A percentile compares a stretch with the other conserved stretches of the same genome.
Evolutionary conservation across 64 coral and sea anemone genomes (phyloP).

Genomic region (Exaiptasia diaphana): DNA sequence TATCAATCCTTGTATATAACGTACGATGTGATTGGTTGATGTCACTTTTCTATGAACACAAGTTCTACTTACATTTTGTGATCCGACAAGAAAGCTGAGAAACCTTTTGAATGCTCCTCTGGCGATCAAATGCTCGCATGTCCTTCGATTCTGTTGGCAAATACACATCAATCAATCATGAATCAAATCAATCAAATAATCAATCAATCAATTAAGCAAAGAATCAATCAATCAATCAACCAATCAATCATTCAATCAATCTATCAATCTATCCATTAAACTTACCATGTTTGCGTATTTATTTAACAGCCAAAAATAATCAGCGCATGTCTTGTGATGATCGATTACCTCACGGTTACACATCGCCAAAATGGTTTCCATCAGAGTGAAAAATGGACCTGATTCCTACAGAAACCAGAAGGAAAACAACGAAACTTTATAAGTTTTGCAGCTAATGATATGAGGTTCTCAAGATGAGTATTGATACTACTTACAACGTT

Average conservation of each 20-base stretch:
- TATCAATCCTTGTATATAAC: neutral
- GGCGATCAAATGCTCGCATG: slow-evolving; percentile 69
- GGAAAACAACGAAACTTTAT: neutral
- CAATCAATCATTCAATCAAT: too few relatives aligned
- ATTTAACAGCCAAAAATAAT: slow-evolving; percentile 88
- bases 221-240: too few relatives aligned
- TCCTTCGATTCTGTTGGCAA: slow-evolving; percentile 56
- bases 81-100: slow-evolving; percentile 75
- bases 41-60: neutral
- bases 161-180: too few relatives aligned
- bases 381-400: slow-evolving; percentile 30
- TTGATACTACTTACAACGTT: slow-evolving; percentile 31
- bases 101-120: slow-evolving; percentile 65
- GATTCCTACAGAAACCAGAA: too few relatives aligned
- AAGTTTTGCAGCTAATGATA: neutral
- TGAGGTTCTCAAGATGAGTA: neutral
- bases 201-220: too few relatives aligned
- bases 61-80: slow-evolving; percentile 66
- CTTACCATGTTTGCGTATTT: slow-evolving; percentile 79
- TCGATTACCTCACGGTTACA: slow-evolving; percentile 84
- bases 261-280: neutral
- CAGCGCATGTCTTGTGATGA: slow-evolving; percentile 76
- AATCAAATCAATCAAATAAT: too few relatives aligned
- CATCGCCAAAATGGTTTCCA: slow-evolving; percentile 72
- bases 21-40: neutral